Evolutionary conservation across 2,888 invertebrate genomes (phyloP).

Genomic region (Liopterus haemorrhoidalis): DNA sequence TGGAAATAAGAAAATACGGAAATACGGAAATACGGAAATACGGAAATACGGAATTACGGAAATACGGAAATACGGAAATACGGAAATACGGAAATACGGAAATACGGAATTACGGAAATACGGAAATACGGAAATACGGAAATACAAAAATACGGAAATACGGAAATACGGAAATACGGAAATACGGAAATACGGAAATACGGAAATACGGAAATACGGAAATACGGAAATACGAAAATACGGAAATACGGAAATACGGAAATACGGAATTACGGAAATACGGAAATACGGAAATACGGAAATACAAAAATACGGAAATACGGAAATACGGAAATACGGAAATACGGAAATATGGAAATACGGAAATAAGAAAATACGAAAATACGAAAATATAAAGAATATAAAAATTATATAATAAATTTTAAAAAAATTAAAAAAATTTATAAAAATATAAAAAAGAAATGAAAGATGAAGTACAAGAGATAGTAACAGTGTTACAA

Average conservation of each 20-base stretch:
- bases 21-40: background rate
- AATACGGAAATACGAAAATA: background rate
- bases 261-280: background rate
- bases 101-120: background rate
- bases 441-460: too few relatives aligned
- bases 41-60: background rate
- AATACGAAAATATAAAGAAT: slow-evolving; percentile 1
- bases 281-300: background rate
- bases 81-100: background rate
- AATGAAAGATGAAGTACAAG: too few relatives aligned
- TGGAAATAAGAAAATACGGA: slow-evolving; percentile 1
- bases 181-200: background rate
- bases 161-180: background rate
- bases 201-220: background rate
- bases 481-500: too few relatives aligned
- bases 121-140: background rate
- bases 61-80: slow-evolving; percentile 2
- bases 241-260: slow-evolving; percentile 1
- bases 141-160: slow-evolving; percentile 2
- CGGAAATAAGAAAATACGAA: background rate
- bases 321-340: background rate
- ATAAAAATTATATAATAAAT: too few relatives aligned
- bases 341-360: slow-evolving; percentile 1
- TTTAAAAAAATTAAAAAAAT: too few relatives aligned
- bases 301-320: slow-evolving; percentile 1